Evolutionary conservation across 2,888 invertebrate genomes (phyloP).

Genomic region (Galerucella nymphaeae): DNA sequence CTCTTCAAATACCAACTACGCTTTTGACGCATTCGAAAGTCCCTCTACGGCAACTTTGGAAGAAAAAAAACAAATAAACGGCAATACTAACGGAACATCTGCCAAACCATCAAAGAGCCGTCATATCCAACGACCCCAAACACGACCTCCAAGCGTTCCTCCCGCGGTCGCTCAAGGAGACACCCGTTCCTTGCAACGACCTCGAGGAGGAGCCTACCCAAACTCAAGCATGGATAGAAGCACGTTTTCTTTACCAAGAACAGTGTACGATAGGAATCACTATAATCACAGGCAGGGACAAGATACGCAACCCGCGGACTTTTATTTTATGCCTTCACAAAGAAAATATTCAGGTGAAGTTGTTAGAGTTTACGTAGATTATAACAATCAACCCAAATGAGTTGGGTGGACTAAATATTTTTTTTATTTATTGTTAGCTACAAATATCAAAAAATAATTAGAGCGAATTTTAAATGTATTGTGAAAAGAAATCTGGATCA

Average conservation of each 20-base stretch:
- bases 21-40: constrained; percentile 88
- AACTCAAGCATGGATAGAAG: constrained; percentile 69
- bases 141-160: constrained; percentile 59
- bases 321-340: constrained; percentile 96
- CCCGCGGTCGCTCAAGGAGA: constrained; percentile 64
- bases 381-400: constrained; percentile 77
- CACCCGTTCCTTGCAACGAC: constrained; percentile 73
- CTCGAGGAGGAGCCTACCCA: constrained; percentile 58
- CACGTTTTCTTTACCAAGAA: constrained; percentile 82
- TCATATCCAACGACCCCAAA: constrained; percentile 51
- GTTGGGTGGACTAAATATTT: background rate
- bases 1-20: constrained; percentile 87
- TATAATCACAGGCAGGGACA: constrained; percentile 51
- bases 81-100: constrained; percentile 28
- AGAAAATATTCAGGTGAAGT: constrained; percentile 93
- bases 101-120: constrained; percentile 43
- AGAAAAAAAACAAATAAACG: constrained; percentile 69
- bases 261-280: constrained; percentile 65
- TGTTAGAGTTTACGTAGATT: constrained; percentile 85
- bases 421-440: constrained; percentile 4
- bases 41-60: constrained; percentile 62
- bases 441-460: background rate
- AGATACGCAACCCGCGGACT: constrained; percentile 81
- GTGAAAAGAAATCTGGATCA: background rate
- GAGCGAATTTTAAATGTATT: background rate